Percentiles rank a stretch among this genome's conserved stretches.
Evolutionary conservation across 2,888 invertebrate genomes (phyloP).

Genomic region (Escarpia spicata): DNA sequence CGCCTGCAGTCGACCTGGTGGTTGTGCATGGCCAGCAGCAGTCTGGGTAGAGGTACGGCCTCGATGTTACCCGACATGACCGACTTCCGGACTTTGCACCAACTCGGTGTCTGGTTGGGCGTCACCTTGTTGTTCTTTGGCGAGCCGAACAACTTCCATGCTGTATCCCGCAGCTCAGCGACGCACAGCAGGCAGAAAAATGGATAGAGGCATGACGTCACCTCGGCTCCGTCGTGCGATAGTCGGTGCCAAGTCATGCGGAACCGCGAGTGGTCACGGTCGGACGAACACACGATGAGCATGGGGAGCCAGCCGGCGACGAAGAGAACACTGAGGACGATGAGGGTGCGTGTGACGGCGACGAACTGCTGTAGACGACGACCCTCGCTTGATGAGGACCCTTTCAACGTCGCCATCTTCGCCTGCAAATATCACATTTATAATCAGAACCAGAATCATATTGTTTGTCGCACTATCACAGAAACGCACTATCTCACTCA

Average conservation of each 20-base stretch:
- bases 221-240: slow-evolving; percentile 25
- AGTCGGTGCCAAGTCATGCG: slow-evolving; percentile 20
- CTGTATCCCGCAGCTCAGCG: background rate
- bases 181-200: slow-evolving; percentile 24
- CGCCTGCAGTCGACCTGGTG: background rate
- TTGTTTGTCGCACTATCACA: no score
- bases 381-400: background rate
- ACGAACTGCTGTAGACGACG: background rate
- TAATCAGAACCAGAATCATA: no score
- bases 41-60: background rate
- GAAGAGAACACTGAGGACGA: slow-evolving; percentile 21
- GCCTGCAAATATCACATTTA: background rate
- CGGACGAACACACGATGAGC: slow-evolving; percentile 22
- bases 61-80: background rate
- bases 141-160: background rate
- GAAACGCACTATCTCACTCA: no score
- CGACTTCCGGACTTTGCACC: background rate
- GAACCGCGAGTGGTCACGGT: slow-evolving; percentile 18
- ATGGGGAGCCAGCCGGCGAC: slow-evolving; percentile 26
- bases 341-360: slow-evolving; percentile 18
- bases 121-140: background rate
- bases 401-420: background rate
- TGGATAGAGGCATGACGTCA: slow-evolving; percentile 25
- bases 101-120: background rate
- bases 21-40: background rate